These are phyloP conservation scores for Nezara viridula DNA, from an alignment of 2,888 invertebrate species.

Conservation along the genomic window DNA sequence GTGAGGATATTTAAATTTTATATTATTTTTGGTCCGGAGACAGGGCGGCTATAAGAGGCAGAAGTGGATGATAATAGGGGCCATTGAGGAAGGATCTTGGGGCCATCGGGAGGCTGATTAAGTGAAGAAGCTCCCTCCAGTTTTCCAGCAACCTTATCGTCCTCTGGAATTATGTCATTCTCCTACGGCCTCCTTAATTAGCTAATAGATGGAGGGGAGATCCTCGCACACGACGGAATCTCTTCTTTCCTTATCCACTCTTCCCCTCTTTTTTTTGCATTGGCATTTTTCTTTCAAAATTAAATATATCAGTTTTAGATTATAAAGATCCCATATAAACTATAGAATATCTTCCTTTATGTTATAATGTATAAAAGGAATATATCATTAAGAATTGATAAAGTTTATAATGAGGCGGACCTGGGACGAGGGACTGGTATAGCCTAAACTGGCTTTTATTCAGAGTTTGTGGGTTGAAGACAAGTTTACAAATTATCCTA, in stretches of 20 bases:
- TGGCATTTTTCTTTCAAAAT: not conserved
- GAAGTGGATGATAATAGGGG: constrained; percentile 9
- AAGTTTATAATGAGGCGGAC: not conserved
- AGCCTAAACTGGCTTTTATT: not conserved
- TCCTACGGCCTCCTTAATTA: constrained; percentile 7
- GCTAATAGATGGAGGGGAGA: constrained; percentile 47
- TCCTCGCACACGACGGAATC: not conserved
- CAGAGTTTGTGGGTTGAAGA: not conserved
- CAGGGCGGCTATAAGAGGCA: not conserved
- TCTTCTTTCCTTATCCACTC: not conserved
- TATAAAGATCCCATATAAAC: not conserved
- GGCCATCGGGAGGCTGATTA: constrained; percentile 9
- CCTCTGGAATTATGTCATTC: constrained; percentile 12
- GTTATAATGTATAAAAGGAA: too few relatives aligned
- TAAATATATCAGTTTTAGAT: not conserved
- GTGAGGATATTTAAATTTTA: not conserved
- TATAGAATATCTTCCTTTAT: not conserved
- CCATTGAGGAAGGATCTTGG: not conserved
- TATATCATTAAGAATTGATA: not conserved
- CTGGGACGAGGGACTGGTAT: not conserved
- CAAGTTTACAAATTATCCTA: not conserved
- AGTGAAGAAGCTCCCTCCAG: not conserved
- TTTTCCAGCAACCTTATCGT: not conserved
- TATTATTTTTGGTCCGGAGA: not conserved
- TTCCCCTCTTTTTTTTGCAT: not conserved